These are phyloP conservation scores for Oreochromis niloticus DNA, from an alignment of 2,113 vertebrate species.

Conservation along the genomic window DNA sequence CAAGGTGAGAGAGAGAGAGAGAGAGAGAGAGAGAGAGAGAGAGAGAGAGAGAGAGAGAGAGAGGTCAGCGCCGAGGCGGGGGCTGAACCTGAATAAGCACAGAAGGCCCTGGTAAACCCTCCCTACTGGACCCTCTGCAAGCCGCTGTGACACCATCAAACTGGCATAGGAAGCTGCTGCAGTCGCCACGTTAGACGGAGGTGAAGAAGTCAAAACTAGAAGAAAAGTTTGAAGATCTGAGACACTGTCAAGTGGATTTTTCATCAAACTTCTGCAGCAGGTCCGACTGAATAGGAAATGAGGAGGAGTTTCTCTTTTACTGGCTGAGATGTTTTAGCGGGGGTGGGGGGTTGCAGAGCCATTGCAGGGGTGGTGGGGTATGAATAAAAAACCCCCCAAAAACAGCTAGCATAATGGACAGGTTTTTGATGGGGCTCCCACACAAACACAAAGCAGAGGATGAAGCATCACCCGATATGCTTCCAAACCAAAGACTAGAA, in stretches of 20 bases:
- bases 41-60: neutral
- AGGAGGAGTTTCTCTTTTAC: neutral
- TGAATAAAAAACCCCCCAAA: neutral
- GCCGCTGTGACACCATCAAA: neutral
- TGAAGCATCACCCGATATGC: neutral
- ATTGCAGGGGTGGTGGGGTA: neutral
- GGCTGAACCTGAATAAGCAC: neutral
- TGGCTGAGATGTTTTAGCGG: neutral
- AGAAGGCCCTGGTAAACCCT: neutral
- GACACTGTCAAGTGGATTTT: neutral
- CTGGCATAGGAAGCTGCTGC: neutral
- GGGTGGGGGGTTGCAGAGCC: neutral
- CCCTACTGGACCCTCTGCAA: neutral
- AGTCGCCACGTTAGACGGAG: neutral
- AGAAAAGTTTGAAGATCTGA: neutral
- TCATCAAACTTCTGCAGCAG: neutral
- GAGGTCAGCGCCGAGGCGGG: neutral
- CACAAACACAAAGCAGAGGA: neutral
- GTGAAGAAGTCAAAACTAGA: neutral
- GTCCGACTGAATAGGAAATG: neutral
- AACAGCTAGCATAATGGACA: neutral
- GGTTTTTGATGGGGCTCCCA: neutral
- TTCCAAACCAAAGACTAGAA: neutral
- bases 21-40: neutral
- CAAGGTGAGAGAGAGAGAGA: neutral